phyloP scores from a whole-genome alignment of 2,113 vertebrate species.

The Archocentrus centrarchus region DNA sequence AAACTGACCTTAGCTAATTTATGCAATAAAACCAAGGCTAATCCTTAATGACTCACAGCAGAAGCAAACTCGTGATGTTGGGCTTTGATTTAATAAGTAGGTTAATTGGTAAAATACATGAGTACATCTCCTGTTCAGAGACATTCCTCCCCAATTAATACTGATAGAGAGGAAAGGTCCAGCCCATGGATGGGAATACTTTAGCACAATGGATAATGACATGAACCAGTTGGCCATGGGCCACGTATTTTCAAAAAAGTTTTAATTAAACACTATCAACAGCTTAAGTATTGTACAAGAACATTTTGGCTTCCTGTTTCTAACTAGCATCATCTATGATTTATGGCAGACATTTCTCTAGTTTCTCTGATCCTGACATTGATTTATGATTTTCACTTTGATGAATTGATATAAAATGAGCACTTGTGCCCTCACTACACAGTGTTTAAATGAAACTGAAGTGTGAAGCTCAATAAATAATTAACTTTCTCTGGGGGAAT shows the following conservation, averaged over 20 bases:
- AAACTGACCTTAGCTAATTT: neutral
- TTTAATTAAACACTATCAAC: neutral
- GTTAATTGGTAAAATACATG: slow-evolving; percentile 9
- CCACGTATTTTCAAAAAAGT: neutral
- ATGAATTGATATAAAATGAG: slow-evolving; percentile 24
- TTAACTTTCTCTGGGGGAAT: slow-evolving; percentile 3
- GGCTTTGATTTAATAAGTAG: slow-evolving; percentile 5
- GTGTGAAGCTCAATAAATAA: slow-evolving; percentile 15
- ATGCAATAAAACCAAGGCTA: neutral
- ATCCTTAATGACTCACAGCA: neutral
- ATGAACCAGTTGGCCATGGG: neutral
- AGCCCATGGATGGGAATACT: neutral
- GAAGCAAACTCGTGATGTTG: neutral
- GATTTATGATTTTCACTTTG: slow-evolving; percentile 38
- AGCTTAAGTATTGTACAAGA: neutral
- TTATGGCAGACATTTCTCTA: slow-evolving; percentile 33
- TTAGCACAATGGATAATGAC: neutral
- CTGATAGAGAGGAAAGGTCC: neutral
- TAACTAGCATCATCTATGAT: slow-evolving; percentile 14
- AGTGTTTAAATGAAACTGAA: slow-evolving; percentile 4
- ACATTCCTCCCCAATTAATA: neutral
- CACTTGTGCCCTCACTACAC: neutral
- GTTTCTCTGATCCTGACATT: slow-evolving; percentile 17
- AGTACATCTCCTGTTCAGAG: neutral
- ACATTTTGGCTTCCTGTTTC: neutral